A percentile compares a stretch with the other conserved stretches of the same genome.
Evolutionary conservation across 64 coral and sea anemone species (phyloP).

Genomic region (Orbicella faveolata): DNA sequence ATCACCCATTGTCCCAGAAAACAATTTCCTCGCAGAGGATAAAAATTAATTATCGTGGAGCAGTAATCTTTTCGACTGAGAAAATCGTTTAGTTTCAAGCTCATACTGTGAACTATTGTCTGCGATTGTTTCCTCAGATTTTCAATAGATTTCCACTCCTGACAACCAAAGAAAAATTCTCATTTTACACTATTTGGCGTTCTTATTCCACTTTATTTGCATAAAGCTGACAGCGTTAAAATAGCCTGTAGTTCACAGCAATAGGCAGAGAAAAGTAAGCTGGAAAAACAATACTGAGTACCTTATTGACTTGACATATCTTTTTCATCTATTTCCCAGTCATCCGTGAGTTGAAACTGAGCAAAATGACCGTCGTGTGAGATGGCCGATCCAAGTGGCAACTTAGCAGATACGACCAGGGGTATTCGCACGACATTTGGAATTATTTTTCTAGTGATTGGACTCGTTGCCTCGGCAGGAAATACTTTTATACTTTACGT

Average conservation of each 20-base stretch:
- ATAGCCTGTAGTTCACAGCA: neutral
- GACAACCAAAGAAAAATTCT: neutral
- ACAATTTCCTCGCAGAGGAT: neutral
- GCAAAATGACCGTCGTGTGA: neutral
- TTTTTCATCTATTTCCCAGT: neutral
- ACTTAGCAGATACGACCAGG: neutral
- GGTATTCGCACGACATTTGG: neutral
- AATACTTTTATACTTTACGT: conserved; percentile 31
- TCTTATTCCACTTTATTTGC: neutral
- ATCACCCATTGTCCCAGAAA: neutral
- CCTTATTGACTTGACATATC: neutral
- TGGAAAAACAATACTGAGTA: conserved; percentile 8
- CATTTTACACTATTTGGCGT: neutral
- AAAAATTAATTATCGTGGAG: neutral
- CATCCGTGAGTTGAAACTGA: neutral
- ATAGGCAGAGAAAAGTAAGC: conserved; percentile 1
- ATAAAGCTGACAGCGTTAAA: neutral
- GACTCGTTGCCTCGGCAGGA: neutral
- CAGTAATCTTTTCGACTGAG: neutral
- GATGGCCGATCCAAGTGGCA: neutral
- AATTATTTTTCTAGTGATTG: neutral
- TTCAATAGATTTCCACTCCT: neutral
- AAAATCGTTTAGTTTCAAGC: neutral
- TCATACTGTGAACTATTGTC: neutral
- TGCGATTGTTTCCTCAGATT: neutral